A percentile compares a stretch with the other conserved stretches of the same genome.
Evolutionary conservation across 2,797 vertebrate species (phyloP).

Genomic region (Paedocypris micromegethes): DNA sequence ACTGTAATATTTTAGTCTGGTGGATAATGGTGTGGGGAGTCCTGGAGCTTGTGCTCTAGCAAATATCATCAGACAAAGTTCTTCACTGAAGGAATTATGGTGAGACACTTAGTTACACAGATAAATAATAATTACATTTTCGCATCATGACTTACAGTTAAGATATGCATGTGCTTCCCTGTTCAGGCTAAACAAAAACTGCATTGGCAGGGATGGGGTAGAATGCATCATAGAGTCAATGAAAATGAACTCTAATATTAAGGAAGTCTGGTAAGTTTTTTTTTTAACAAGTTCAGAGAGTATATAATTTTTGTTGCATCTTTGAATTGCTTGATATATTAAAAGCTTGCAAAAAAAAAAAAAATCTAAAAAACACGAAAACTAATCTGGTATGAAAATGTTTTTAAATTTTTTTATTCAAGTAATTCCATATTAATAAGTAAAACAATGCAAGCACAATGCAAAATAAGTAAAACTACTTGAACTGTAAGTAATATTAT

Average conservation of each 20-base stretch:
- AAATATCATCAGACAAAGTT: slow-evolving; percentile 66
- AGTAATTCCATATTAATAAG: not conserved
- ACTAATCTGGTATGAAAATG: too few species aligned
- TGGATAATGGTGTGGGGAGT: slow-evolving; percentile 75
- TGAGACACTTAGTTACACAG: slow-evolving; percentile 50
- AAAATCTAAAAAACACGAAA: too few species aligned
- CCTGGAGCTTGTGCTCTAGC: slow-evolving; percentile 72
- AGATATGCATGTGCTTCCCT: not conserved
- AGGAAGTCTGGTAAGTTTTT: slow-evolving; percentile 72
- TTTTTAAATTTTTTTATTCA: not conserved
- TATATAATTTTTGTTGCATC: not conserved
- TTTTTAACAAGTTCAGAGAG: not conserved
- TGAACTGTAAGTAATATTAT: slow-evolving; percentile 2
- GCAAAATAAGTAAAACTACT: not conserved
- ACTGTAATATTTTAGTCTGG: slow-evolving; percentile 63
- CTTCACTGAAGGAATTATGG: slow-evolving; percentile 74
- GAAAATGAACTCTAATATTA: slow-evolving; percentile 61
- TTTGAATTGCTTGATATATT: not conserved
- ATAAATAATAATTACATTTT: not conserved
- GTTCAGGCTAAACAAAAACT: slow-evolving; percentile 76
- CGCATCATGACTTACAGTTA: not conserved
- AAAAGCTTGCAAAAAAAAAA: too few species aligned
- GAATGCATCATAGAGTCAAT: slow-evolving; percentile 70
- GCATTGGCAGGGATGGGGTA: slow-evolving; percentile 67
- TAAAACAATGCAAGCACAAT: not conserved